Percentiles rank a stretch among this genome's conserved stretches.
Conservation (phyloP, 2,797 vertebrate genomes). For the Otolemur crassicaudatus region DNA sequence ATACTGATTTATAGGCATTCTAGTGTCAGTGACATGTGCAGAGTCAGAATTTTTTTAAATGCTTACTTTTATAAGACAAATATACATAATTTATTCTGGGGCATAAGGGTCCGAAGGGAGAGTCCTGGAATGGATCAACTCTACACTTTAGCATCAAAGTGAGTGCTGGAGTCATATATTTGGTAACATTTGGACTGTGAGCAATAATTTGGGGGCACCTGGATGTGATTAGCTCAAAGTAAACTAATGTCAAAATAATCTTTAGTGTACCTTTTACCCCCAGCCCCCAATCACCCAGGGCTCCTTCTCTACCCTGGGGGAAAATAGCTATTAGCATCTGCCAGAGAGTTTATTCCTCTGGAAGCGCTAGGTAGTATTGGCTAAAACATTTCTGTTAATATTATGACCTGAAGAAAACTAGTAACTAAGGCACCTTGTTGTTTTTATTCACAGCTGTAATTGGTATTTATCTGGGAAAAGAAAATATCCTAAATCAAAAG, state of each 20-base stretch:
- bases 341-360: neutral
- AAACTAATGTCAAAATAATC: constrained; percentile 59
- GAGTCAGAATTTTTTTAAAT: neutral
- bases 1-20: neutral
- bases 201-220: constrained; percentile 22
- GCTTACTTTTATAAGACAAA: neutral
- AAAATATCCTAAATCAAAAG: constrained; percentile 64
- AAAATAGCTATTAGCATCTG: constrained; percentile 15
- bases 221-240: constrained; percentile 49
- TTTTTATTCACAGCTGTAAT: constrained; percentile 55
- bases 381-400: constrained; percentile 60
- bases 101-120: neutral
- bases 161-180: neutral
- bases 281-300: neutral
- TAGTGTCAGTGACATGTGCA: neutral
- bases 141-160: neutral
- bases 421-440: neutral
- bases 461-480: neutral
- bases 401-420: constrained; percentile 61
- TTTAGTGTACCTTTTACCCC: neutral
- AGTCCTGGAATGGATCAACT: constrained; percentile 5
- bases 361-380: neutral
- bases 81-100: constrained; percentile 14
- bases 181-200: constrained; percentile 22
- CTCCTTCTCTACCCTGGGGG: neutral